A percentile compares a stretch with the other conserved stretches of the same genome.
Evolutionary conservation across 2,113 vertebrate species (phyloP).

Genomic region (Lates calcarifer): DNA sequence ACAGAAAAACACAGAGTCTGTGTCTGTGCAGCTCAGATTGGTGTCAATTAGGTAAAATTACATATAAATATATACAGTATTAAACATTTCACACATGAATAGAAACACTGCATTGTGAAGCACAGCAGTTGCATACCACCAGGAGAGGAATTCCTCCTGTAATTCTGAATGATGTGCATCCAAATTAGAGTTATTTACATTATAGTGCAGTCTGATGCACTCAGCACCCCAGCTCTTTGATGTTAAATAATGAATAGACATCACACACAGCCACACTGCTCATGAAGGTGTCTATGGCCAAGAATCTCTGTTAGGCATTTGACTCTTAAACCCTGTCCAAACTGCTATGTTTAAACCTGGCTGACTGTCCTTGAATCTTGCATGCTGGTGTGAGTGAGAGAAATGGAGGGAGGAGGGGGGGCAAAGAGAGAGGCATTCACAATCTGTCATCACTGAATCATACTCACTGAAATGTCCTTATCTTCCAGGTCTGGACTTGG

Average conservation of each 20-base stretch:
- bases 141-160: constrained; percentile 17
- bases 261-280: constrained; percentile 22
- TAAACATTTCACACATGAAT: constrained; percentile 5
- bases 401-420: neutral
- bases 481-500: constrained; percentile 54
- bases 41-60: constrained; percentile 31
- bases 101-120: neutral
- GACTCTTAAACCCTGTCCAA: constrained; percentile 25
- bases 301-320: constrained; percentile 41
- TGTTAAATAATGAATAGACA: constrained; percentile 59
- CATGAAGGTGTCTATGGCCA: constrained; percentile 30
- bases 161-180: constrained; percentile 41
- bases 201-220: constrained; percentile 17
- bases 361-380: constrained; percentile 32
- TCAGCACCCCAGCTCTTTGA: constrained; percentile 28
- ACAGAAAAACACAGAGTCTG: constrained; percentile 3
- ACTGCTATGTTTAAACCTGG: constrained; percentile 32
- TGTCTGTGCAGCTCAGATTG: constrained; percentile 26
- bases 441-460: constrained; percentile 11
- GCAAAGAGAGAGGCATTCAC: neutral
- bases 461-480: neutral
- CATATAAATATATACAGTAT: constrained; percentile 20
- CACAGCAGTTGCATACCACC: constrained; percentile 2
- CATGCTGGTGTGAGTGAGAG: constrained; percentile 10
- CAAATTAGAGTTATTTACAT: constrained; percentile 39